Evolutionary conservation across 2,888 invertebrate species (phyloP), one percentile per base, ranked within the genome.

Genomic region (Azorinus chamasolen): DNA sequence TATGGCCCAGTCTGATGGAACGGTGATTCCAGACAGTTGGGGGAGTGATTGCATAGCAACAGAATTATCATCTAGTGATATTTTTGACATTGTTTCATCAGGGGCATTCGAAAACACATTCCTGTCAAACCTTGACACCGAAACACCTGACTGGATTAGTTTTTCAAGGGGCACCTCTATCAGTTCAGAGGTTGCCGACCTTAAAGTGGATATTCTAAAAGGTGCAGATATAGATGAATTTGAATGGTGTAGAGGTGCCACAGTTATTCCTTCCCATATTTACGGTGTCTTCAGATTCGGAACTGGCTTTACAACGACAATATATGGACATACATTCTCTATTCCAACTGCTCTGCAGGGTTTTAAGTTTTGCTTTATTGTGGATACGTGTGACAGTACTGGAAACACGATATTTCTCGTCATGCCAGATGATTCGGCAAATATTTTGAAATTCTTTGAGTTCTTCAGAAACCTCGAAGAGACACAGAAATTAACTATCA

Each of bases 331-430:
- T n/a, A 48, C 43, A 20, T 48, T 73, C 20, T 43, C 37, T n/a
- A 32, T 78, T 22, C 73, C 78, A 10, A 57, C 54, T 18, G 54
- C 66, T 20, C 16, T 70, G 25, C 32, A n/a, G 1, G 54, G 53
- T 12, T 48, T 54, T 8, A 65, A 79, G 22, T 74, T 74, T 41
- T 79, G 79, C 37, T 32, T 79, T 0, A 79, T 79, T 20, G 50
- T 63, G 16, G 79, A 79, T 48, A 58, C 71, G 16, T 79, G 79
- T 18, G 62, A 74, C 5, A 62, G 58, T 16, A 41, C 32, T 43
- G 74, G 74, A 6, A 70, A 71, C 3, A 51, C 74, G 8, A 41
- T 79, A 14, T 74, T 79, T 27, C 46, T 79, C 14, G 70, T 79
- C 65, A 46, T 79, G n/a, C 79, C 79, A 10, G 62, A 70, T 50